These are phyloP conservation scores for Lepilemur ruficaudatus DNA, from an alignment of 2,797 vertebrate genomes.

Conservation along the genomic window DNA sequence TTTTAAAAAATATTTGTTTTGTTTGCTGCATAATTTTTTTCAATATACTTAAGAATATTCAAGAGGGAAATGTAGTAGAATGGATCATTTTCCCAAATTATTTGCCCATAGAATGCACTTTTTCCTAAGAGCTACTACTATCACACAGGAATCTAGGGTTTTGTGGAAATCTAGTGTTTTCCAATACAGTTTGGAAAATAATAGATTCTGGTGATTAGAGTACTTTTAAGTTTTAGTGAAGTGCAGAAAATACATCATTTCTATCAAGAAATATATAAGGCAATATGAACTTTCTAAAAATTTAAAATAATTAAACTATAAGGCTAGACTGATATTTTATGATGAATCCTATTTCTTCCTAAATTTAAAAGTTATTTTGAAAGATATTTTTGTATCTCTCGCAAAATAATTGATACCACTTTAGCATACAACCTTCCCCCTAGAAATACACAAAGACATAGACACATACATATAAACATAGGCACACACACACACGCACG, in stretches of 20 bases:
- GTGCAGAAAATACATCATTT: neutral
- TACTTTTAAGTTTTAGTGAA: neutral
- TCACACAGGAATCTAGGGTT: neutral
- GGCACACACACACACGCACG: neutral
- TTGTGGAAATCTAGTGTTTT: neutral
- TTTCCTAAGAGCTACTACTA: neutral
- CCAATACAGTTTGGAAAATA: neutral
- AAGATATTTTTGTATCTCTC: neutral
- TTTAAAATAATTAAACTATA: slow-evolving; percentile 8
- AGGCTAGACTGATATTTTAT: neutral
- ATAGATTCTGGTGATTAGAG: neutral
- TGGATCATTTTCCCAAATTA: neutral
- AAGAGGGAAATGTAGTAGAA: neutral
- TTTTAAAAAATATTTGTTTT: neutral
- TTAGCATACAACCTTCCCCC: neutral
- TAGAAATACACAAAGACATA: neutral
- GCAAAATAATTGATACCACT: neutral
- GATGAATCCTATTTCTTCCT: neutral
- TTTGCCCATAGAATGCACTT: neutral
- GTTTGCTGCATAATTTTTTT: neutral
- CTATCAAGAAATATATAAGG: slow-evolving; percentile 18
- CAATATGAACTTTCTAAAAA: neutral
- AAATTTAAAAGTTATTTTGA: neutral
- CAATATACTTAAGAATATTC: neutral
- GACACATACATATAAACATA: neutral